phyloP scores from a whole-genome alignment of 2,888 invertebrate species.

The Aphodius granarius region DNA sequence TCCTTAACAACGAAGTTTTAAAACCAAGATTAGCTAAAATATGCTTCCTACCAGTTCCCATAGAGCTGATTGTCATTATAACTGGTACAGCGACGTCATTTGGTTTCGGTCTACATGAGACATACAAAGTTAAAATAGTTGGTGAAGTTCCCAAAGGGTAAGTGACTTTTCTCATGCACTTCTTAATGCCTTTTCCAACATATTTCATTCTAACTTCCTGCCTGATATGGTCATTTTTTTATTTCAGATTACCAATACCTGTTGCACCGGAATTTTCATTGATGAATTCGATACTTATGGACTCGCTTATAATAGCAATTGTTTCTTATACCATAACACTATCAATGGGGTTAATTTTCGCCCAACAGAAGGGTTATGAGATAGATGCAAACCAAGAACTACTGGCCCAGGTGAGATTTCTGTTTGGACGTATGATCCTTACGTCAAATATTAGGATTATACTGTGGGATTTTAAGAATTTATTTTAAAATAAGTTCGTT shows the following conservation, averaged over 20 bases:
- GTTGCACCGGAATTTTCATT: constrained; percentile 61
- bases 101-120: constrained; percentile 57
- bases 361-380: constrained; percentile 69
- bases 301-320: constrained; percentile 68
- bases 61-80: constrained; percentile 73
- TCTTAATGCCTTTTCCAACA: constrained; percentile 5
- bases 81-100: constrained; percentile 68
- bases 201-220: no score
- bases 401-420: constrained; percentile 60
- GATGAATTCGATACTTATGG: constrained; percentile 59
- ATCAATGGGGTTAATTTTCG: constrained; percentile 76
- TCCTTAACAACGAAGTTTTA: constrained; percentile 65
- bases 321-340: constrained; percentile 74
- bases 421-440: no score
- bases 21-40: constrained; percentile 63
- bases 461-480: no score
- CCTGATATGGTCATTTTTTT: constrained; percentile 7
- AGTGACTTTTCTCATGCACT: no score
- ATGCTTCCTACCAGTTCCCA: constrained; percentile 71
- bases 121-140: constrained; percentile 60
- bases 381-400: constrained; percentile 75
- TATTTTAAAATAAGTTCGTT: background rate
- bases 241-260: constrained; percentile 61
- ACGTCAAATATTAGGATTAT: no score
- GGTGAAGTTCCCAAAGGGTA: constrained; percentile 71